Evolutionary conservation across 2,113 vertebrate species (phyloP).

Genomic region (Alaudala cheleensis): DNA sequence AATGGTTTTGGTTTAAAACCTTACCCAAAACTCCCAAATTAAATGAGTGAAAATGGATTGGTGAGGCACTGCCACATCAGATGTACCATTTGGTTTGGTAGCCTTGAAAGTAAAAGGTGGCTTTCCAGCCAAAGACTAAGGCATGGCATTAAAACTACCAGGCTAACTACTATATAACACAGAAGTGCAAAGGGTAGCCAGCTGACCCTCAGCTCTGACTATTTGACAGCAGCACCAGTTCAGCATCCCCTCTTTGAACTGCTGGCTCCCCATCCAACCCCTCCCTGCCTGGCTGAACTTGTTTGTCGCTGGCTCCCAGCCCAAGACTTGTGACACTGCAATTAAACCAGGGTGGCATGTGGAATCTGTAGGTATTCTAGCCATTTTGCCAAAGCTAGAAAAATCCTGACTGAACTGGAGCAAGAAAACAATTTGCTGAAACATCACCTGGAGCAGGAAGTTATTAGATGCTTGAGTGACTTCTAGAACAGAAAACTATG

Average conservation of each 20-base stretch:
- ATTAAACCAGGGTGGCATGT: not conserved
- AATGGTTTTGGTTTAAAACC: too few species aligned
- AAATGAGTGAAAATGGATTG: not conserved
- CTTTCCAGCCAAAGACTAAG: not conserved
- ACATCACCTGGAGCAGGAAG: slow-evolving; percentile 58
- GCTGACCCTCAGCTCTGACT: rapidly evolving
- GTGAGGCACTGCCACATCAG: not conserved
- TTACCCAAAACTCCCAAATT: not conserved
- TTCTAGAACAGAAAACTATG: slow-evolving; percentile 40
- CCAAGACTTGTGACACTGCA: not conserved
- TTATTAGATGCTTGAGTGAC: slow-evolving; percentile 35
- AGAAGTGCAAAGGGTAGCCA: not conserved
- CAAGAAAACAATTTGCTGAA: slow-evolving; percentile 50
- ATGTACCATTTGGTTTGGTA: not conserved
- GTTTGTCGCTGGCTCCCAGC: not conserved
- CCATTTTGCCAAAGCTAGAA: slow-evolving; percentile 4
- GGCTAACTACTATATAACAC: not conserved
- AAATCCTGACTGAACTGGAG: slow-evolving; percentile 33
- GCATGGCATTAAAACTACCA: not conserved
- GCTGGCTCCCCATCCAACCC: not conserved
- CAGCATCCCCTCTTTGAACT: not conserved
- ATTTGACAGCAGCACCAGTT: not conserved
- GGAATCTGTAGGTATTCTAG: not conserved
- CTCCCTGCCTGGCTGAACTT: not conserved
- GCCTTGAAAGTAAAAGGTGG: not conserved